Evolutionary conservation across 2,113 vertebrate genomes (phyloP), one percentile per base, ranked within the genome.

Genomic region (Campylomormyrus tamandua): DNA sequence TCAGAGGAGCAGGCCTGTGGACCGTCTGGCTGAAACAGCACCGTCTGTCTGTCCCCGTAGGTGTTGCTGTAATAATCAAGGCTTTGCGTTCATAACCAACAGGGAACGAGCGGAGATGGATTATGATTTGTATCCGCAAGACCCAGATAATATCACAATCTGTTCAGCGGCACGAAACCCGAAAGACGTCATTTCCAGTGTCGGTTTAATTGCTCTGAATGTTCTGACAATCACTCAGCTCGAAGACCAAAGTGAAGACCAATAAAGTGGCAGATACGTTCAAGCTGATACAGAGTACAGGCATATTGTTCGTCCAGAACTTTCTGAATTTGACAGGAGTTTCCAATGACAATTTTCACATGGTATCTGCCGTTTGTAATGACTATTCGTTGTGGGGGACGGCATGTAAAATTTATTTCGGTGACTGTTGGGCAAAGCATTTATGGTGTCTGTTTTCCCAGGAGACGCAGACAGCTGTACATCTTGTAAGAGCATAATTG

Each of bases 21-120:
- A 70, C 83, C 88, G 66, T 77, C 88, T 89, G 88, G 88, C 88
- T 35, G 48, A 46, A 50, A 31, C 88, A 6, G 62, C 4, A 77
- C 66, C 48, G 45, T 52, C 88, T 80, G 45, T 74, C 62, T 74
- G 42, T 77, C 66, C 88, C 48, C 50, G 46, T 80, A 89, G 62
- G 66, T 80, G 45, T 19, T 52, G 45, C 45, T 74, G 24, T 50
- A 89, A 89, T 77, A 77, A 89, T 77, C 46, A 89, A 27, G 66
- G 42, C 88, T 89, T 89, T 89, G 66, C 27, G n/a, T 80, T 46
- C 11, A 11, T 77, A 62, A 27, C 88, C 46, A 52, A 50, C 27
- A 50, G 88, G 88, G 48, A 35, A 70, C 49, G 3, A n/a, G 70
- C 10, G 24, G 62, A 50, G 88, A 48, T 5, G 66, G 88, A 86